These are phyloP conservation scores for Carduelis carduelis DNA, from an alignment of 2,797 vertebrate genomes.

Conservation along the genomic window DNA sequence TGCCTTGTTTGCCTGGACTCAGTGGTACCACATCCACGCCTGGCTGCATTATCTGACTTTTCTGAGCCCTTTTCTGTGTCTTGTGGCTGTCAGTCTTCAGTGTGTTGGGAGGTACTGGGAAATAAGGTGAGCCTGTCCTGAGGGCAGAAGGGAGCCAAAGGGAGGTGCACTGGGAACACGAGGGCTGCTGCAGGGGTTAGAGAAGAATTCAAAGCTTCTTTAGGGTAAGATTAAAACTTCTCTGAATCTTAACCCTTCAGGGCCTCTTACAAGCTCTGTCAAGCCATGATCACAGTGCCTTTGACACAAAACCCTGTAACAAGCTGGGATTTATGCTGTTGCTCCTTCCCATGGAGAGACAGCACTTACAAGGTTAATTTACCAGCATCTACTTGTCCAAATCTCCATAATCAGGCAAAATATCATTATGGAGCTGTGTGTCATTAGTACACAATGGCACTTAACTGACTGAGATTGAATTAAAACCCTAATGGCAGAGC, in stretches of 20 bases:
- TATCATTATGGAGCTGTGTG: slow-evolving; percentile 27
- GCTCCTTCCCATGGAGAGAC: not conserved
- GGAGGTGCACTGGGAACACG: not conserved
- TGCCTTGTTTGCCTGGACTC: not conserved
- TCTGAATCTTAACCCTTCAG: slow-evolving; percentile 10
- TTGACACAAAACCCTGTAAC: not conserved
- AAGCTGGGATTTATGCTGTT: not conserved
- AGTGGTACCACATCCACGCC: not conserved
- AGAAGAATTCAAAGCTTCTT: slow-evolving; percentile 20
- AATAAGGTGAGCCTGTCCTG: not conserved
- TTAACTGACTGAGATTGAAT: slow-evolving; percentile 60
- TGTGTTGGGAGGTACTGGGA: not conserved
- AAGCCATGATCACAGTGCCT: not conserved
- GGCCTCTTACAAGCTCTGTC: not conserved
- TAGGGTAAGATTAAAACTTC: not conserved
- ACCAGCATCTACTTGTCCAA: not conserved
- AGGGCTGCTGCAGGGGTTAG: not conserved
- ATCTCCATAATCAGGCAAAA: slow-evolving; percentile 40
- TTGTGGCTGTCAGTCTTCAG: not conserved
- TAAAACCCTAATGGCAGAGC: slow-evolving; percentile 44
- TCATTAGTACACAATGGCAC: slow-evolving; percentile 51
- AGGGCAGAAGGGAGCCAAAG: not conserved
- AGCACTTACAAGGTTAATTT: slow-evolving; percentile 20
- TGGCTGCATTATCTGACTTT: not conserved
- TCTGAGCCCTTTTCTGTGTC: not conserved